Evolutionary conservation across 2,113 vertebrate genomes (phyloP), one percentile per base, ranked within the genome.

Genomic region (Paralichthys olivaceus): DNA sequence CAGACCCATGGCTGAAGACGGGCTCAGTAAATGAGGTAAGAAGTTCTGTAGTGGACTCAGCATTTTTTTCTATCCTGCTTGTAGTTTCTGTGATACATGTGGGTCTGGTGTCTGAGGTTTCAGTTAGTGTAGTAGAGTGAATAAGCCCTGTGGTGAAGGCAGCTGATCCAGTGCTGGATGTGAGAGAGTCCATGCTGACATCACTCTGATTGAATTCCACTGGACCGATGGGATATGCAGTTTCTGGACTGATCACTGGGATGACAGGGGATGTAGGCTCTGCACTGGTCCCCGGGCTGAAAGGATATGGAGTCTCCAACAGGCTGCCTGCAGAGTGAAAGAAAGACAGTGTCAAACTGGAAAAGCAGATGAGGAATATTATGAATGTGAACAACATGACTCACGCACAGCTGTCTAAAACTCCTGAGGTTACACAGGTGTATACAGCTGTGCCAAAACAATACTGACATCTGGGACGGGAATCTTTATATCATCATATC

Each of bases 271-370:
- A 90, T 22, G 82, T 58, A 15, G 85, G 86, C 47, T 90, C 90
- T 60, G 92, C 87, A 87, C 92, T 93, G 32, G 86, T 90, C 56
- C 83, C 87, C 40, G 92, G 90, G 64, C 92, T 92, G 74, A 90
- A 80, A 23, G 79, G 75, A 85, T 78, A 88, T 13, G 76, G 83
- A 64, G 81, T 85, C 23, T 91, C 92, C 75, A 92, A 69, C 56
- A 92, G 54, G 74, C 91, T 93, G 60, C 88, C 92, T 93, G 58
- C 8, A 82, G 65, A 64, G 25, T 15, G 13, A 28, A 67, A 80
- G 45, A 73, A 55, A 72, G 43, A 68, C 3, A 58, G 19, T 22
- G 37, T 2, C 25, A 51, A 13, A 13, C 12, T 40, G 37, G 51
- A 55, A 61, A 8, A 65, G 8, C 56, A 19, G 45, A n/a, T 70